A percentile compares a stretch with the other conserved stretches of the same genome.
Conservation (phyloP, 1,140 invertebrate genomes). For the Temnothorax nylanderi region DNA sequence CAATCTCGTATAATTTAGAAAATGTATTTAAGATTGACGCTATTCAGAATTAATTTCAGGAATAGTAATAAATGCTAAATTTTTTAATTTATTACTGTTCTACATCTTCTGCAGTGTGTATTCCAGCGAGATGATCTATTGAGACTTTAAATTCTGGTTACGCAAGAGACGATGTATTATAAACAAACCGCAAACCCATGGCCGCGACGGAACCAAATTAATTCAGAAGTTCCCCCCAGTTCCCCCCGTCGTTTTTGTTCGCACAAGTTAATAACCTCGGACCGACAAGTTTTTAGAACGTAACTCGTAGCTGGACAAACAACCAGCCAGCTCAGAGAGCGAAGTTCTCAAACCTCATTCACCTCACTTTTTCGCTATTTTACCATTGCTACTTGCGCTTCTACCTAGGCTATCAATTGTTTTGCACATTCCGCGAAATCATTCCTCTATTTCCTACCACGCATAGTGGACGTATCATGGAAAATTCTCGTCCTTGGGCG, state of each 20-base stretch:
- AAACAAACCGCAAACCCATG: conserved; percentile 11
- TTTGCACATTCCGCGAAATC: background rate
- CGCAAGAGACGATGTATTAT: conserved; percentile 21
- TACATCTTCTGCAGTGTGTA: no score
- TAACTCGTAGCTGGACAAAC: background rate
- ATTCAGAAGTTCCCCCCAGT: conserved; percentile 11
- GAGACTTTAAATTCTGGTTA: conserved; percentile 31
- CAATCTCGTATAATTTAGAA: background rate
- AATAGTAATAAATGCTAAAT: background rate
- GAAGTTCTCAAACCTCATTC: conserved; percentile 15
- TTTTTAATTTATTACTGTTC: background rate
- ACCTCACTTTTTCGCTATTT: background rate
- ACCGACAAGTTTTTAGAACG: conserved; percentile 28
- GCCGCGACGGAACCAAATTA: conserved; percentile 16
- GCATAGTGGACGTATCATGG: background rate
- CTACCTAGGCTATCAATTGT: conserved; percentile 13
- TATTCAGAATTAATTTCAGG: background rate
- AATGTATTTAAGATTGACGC: background rate
- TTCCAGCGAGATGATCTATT: background rate
- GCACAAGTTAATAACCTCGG: conserved; percentile 36
- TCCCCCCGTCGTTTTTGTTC: conserved; percentile 2
- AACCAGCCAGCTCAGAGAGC: background rate
- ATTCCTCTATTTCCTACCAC: conserved; percentile 2
- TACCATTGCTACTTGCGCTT: background rate
- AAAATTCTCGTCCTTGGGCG: conserved; percentile 16